Evolutionary conservation across 2,113 vertebrate genomes (phyloP).

Genomic region (Scartelaos histophorus): DNA sequence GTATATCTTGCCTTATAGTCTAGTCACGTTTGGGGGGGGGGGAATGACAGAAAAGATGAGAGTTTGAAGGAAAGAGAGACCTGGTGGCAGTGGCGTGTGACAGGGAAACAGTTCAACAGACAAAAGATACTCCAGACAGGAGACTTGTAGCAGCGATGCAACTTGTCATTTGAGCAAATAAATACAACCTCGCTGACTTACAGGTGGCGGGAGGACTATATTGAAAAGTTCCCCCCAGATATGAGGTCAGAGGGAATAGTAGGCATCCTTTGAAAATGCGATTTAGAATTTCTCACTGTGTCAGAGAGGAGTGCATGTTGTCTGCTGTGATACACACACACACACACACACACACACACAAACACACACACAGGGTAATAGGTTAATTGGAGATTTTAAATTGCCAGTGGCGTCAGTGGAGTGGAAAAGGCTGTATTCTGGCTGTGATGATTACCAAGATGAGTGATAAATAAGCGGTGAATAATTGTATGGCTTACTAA

Average conservation of each 20-base stretch:
- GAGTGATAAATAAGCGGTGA: not conserved
- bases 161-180: constrained; percentile 8
- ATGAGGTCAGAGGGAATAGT: not conserved
- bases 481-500: not conserved
- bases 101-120: not conserved
- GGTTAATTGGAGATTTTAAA: constrained; percentile 12
- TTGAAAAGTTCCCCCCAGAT: not conserved
- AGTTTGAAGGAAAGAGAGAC: not conserved
- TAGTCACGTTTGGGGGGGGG: not conserved
- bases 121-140: not conserved
- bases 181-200: not conserved
- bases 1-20: not conserved
- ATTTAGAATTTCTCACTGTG: not conserved
- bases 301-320: not conserved
- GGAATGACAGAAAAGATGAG: not conserved
- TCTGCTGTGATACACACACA: not conserved
- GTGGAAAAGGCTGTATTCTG: not conserved
- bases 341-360: not conserved
- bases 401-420: constrained; percentile 1
- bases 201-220: not conserved
- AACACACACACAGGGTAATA: not conserved
- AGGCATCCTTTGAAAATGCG: not conserved
- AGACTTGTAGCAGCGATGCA: not conserved
- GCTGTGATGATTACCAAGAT: not conserved
- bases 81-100: not conserved